Conservation (phyloP, 2,797 vertebrate genomes). For the Megaceryle alcyon region DNA sequence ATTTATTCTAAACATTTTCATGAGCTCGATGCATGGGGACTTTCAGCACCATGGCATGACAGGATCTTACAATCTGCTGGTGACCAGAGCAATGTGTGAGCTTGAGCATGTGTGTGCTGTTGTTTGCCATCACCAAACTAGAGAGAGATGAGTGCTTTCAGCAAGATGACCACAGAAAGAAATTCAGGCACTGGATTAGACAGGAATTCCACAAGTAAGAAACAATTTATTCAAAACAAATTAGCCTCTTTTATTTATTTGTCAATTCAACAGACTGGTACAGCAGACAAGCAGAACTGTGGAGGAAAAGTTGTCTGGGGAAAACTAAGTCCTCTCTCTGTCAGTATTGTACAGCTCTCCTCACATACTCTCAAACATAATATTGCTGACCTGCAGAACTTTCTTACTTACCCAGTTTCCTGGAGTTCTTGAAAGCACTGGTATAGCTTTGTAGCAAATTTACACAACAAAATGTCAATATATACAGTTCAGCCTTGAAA, state of each 20-base stretch:
- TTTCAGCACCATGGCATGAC: background rate
- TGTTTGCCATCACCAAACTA: rapidly evolving
- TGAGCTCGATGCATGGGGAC: background rate
- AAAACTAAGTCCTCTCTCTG: background rate
- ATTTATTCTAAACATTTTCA: background rate
- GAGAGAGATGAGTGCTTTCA: background rate
- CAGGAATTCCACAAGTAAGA: background rate
- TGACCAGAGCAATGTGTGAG: background rate
- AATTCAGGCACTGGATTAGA: background rate
- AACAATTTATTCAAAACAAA: background rate
- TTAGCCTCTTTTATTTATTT: background rate
- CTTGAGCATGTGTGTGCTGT: background rate
- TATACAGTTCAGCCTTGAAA: background rate
- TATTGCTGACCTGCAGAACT: background rate
- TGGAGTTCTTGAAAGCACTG: background rate
- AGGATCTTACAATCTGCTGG: background rate
- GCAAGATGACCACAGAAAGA: rapidly evolving
- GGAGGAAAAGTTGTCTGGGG: background rate
- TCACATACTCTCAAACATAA: background rate
- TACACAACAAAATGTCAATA: background rate
- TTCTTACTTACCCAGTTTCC: background rate
- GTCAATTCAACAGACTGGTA: background rate
- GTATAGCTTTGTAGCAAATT: background rate
- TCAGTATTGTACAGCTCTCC: rapidly evolving
- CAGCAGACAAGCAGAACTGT: background rate